Evolutionary conservation across 2,113 vertebrate genomes (phyloP).

Genomic region (Boulengeromyrus knoepffleri): DNA sequence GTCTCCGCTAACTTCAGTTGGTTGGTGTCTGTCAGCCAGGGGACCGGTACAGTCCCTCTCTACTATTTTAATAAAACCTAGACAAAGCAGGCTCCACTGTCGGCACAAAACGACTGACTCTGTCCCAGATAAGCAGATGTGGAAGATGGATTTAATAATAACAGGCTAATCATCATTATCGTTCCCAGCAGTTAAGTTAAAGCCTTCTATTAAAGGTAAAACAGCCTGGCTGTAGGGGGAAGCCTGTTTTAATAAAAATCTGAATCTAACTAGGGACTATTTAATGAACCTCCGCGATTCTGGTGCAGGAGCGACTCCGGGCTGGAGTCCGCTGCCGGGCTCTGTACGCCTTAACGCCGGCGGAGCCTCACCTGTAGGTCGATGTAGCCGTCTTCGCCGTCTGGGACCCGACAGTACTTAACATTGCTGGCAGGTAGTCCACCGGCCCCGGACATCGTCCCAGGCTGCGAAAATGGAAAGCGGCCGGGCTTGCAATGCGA

Average conservation of each 20-base stretch:
- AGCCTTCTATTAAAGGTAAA: neutral
- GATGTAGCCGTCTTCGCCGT: conserved; percentile 86
- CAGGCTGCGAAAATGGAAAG: neutral
- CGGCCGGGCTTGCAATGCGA: neutral
- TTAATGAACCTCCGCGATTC: neutral
- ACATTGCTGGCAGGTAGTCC: conserved; percentile 79
- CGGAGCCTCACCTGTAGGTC: conserved; percentile 81
- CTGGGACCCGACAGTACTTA: conserved; percentile 84
- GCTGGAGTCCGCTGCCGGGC: neutral
- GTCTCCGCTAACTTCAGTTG: neutral
- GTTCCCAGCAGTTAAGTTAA: neutral
- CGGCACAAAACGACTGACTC: neutral
- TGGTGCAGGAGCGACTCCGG: neutral
- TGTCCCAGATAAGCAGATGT: neutral
- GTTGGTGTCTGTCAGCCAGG: neutral
- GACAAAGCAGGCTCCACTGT: neutral
- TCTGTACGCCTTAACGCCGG: neutral
- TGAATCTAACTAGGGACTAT: neutral
- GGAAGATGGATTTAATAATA: neutral
- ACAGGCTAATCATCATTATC: neutral
- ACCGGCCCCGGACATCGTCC: conserved; percentile 65
- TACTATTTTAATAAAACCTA: neutral
- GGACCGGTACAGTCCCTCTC: neutral
- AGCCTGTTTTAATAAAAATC: neutral
- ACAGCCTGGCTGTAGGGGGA: neutral